These are phyloP conservation scores for Phengaris arion DNA, from an alignment of 2,888 invertebrate species.

Conservation along the genomic window DNA sequence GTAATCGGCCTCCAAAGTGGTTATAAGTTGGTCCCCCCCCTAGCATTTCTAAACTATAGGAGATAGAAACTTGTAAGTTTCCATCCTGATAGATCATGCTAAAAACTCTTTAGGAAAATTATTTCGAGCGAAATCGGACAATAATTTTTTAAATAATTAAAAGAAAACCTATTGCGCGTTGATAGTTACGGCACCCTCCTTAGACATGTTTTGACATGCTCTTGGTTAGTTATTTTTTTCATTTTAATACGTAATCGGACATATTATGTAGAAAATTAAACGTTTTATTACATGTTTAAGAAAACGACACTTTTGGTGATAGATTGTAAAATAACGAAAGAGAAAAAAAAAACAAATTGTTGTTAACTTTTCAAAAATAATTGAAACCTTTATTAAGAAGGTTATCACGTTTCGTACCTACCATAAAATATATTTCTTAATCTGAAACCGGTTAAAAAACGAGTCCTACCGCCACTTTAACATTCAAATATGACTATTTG, in stretches of 20 bases:
- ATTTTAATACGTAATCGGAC: not conserved
- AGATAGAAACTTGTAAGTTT: too few species aligned
- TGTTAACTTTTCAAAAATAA: not conserved
- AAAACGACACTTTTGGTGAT: not conserved
- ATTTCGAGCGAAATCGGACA: too few species aligned
- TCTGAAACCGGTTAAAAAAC: constrained; percentile 60
- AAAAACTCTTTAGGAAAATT: too few species aligned
- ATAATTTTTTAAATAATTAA: too few species aligned
- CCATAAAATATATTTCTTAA: constrained; percentile 31
- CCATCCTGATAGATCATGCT: too few species aligned
- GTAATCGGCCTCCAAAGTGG: too few species aligned
- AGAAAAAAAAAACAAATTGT: not conserved
- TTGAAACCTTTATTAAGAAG: not conserved
- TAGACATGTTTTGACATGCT: too few species aligned
- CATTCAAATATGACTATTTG: constrained; percentile 70
- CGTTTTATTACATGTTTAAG: constrained; percentile 6
- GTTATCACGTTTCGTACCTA: constrained; percentile 19
- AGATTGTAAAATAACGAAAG: not conserved
- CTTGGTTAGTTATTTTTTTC: not conserved
- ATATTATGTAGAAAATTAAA: not conserved
- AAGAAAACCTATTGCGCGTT: too few species aligned
- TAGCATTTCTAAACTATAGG: too few species aligned
- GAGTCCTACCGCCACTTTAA: constrained; percentile 62
- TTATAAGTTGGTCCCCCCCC: too few species aligned
- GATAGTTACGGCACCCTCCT: too few species aligned